Evolutionary conservation across 2,888 invertebrate genomes (phyloP), one percentile per base, ranked within the genome.

Genomic region (Orthonevra nobilis): DNA sequence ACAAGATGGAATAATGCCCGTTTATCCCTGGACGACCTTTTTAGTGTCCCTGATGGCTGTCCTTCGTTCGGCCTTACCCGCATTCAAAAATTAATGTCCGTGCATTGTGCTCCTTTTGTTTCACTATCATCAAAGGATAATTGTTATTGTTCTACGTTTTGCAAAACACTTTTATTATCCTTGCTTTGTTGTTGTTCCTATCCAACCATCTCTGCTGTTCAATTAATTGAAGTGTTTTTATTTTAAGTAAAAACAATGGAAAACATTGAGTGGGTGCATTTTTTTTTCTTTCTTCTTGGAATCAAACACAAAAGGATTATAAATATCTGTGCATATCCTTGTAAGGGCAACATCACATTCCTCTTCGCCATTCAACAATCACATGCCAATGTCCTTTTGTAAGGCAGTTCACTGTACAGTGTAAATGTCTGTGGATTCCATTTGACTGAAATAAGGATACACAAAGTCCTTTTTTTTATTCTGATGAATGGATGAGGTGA

Each of bases 221-320:
- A 75, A 75, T 75, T 70, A 75, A 63, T 17, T 70, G 63, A 63
- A 75, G 75, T 70, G 70, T 75, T 75, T 69, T 23, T 30, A 20
- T 52, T 73, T 54, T 36, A 52, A 20, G 3, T 34, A n/a, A 12
- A 40, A 50, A 10, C 5, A 34, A 15, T 20, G n/a, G 26, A 20
- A 42, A 44, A 26, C 26, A 44, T 44, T 66, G 44, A 17, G 36
- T 48, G 28, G 26, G 61, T 28, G 54, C 26, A 28, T n/a, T 36
- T 66, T 44, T 32, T 40, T 32, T 23, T 17, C 5, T n/a, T 20
- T 36, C 15, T 34, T 26, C 36, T 44, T 44, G 14, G 17, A 15
- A 34, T 34, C 52, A 23, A n/a, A 52, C 34, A 66, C 44, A 66
- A 66, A 54, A 34, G 54, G 15, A 44, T 12, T 20, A 26, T 26